Evolutionary conservation across 2,888 invertebrate species (phyloP), one percentile per base, ranked within the genome.

Genomic region (Sminthurinus aureus): DNA sequence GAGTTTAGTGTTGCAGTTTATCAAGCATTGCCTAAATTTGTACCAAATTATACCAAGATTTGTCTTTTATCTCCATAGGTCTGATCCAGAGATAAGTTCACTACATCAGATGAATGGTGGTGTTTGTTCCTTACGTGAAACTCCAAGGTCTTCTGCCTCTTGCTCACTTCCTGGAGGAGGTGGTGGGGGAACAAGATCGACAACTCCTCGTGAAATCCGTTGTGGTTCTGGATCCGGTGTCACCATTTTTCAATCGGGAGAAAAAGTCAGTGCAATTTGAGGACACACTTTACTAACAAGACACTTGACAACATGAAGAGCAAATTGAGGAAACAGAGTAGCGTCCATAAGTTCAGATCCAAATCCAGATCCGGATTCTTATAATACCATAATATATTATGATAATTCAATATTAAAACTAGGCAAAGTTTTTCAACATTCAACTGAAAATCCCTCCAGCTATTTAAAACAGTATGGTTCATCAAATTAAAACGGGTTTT

Each of bases 101-200:
- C 84, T 89, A 12, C 88, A 88, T 82, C 89, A 89, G 78, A 89
- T 89, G 87, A 89, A 89, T 82, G 89, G 89, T 15, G 67, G 71
- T 8, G 87, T 86, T 74, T 89, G 89, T 82, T 87, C 87, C 26
- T 87, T 86, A 69, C 85, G 86, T 15, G 88, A 87, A 18, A 87
- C 87, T 20, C 88, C 88, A 74, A 85, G 88, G 18, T 87, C 89
- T 22, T 86, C 88, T 58, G 91, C 88, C 90, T 90, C 86, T 90
- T 90, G 89, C 90, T 91, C 84, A 90, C 90, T 89, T 90, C 90
- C 81, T 58, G 79, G 69, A 38, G 79, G 66, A 38, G 75, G 58
- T 80, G 87, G 86, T 71, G 85, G 82, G 71, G 86, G 85, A 58
- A 87, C 86, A 24, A 85, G 88, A 78, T 86, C 88, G 58, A 86